Conservation (phyloP, 2,113 vertebrate genomes). For the Macrotus californicus region DNA sequence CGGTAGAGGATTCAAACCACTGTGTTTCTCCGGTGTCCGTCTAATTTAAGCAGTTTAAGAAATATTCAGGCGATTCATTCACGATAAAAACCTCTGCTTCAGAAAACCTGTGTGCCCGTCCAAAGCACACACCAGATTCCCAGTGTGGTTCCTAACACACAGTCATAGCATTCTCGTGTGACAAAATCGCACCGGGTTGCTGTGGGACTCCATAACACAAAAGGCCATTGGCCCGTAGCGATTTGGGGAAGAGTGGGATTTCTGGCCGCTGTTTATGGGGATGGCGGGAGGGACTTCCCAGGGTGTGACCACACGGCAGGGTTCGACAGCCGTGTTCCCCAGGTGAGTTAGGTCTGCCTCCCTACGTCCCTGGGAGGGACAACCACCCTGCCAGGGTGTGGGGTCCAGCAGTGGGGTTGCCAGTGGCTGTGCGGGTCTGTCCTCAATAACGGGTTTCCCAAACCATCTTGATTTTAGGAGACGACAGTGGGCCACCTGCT, state of each 20-base stretch:
- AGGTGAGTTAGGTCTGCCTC: neutral
- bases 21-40: neutral
- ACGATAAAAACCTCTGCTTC: neutral
- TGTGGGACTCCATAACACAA: neutral
- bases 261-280: neutral
- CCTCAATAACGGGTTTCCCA: neutral
- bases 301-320: rapidly evolving
- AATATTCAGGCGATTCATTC: neutral
- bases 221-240: neutral
- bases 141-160: neutral
- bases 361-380: neutral
- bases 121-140: neutral
- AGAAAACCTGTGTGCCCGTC: neutral
- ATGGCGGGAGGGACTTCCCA: neutral
- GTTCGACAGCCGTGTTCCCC: too few relatives aligned
- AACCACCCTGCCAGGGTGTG: rapidly evolving
- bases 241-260: neutral
- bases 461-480: neutral
- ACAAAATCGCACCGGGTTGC: neutral
- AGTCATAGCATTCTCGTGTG: neutral
- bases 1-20: neutral
- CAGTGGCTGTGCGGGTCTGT: neutral
- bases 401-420: neutral
- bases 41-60: neutral
- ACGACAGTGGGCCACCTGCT: neutral